A percentile compares a stretch with the other conserved stretches of the same genome.
These are phyloP conservation scores for Patiria pectinifera DNA, from an alignment of 53 echinoderm and acorn worm species.

Conservation along the genomic window DNA sequence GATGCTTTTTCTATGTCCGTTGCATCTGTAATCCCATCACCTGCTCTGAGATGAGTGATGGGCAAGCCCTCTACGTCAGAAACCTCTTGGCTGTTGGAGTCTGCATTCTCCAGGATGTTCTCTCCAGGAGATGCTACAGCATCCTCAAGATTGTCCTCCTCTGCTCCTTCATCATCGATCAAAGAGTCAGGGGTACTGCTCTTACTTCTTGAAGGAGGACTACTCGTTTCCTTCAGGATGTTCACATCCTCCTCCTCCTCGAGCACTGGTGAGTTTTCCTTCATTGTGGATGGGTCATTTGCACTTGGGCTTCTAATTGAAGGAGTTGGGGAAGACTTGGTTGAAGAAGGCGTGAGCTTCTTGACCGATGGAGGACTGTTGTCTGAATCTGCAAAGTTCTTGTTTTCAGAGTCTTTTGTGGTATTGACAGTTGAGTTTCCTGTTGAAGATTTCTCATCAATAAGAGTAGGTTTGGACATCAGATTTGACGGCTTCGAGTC, in stretches of 20 bases:
- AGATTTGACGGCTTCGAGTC: neutral
- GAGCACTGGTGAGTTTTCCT: neutral
- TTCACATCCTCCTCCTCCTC: neutral
- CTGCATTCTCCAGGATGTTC: slow-evolving; percentile 4
- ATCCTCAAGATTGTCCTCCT: neutral
- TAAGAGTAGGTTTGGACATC: neutral
- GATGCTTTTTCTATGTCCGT: slow-evolving; percentile 22
- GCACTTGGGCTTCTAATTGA: neutral
- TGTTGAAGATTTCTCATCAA: neutral
- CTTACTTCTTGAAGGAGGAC: slow-evolving; percentile 54
- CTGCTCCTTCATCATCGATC: slow-evolving; percentile 16
- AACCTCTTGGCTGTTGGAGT: slow-evolving; percentile 30
- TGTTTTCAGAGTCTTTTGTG: neutral
- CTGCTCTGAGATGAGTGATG: slow-evolving; percentile 1
- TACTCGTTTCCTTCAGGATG: neutral
- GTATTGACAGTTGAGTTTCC: neutral
- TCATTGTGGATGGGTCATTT: neutral
- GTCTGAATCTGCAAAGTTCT: neutral
- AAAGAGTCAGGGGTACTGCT: slow-evolving; percentile 44
- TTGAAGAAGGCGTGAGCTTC: neutral
- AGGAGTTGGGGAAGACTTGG: slow-evolving; percentile 2
- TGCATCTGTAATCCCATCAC: neutral
- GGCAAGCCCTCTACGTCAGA: slow-evolving; percentile 26
- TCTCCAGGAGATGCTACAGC: slow-evolving; percentile 21
- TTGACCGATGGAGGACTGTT: neutral